Percentiles rank a stretch among this genome's conserved stretches.
Evolutionary conservation across 2,113 vertebrate genomes (phyloP).

Genomic region (rat (Rattus norvegicus)): GRCr8 NC_086023.1:102338001-102338500

Average conservation of each 20-base stretch:
- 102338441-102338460: neutral
- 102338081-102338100: neutral
- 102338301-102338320: neutral
- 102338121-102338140: neutral
- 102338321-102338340: neutral
- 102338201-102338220: neutral
- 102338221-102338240: neutral
- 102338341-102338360: neutral
- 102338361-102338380: neutral
- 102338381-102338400: neutral
- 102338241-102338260: neutral
- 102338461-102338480: neutral
- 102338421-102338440: neutral
- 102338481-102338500: neutral
- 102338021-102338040: neutral
- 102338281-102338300: neutral
- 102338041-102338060: neutral
- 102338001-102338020: neutral
- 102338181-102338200: neutral
- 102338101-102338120: neutral
- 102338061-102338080: neutral
- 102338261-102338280: neutral
- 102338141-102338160: neutral
- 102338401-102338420: neutral
- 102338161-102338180: neutral